Evolutionary conservation across 2,797 vertebrate genomes (phyloP).

Genomic region (Mallotus villosus): DNA sequence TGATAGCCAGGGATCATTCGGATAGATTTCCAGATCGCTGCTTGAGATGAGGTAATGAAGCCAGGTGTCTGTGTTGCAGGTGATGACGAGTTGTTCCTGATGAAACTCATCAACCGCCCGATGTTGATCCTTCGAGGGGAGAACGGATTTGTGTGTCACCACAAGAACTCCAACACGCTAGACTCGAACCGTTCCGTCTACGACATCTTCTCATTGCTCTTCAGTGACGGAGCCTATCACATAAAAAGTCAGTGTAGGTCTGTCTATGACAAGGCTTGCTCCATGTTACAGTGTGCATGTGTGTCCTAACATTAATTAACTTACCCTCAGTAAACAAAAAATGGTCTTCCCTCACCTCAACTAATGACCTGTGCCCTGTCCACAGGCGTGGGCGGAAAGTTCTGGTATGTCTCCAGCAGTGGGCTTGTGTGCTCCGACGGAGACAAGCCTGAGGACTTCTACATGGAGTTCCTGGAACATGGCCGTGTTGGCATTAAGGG

Average conservation of each 20-base stretch:
- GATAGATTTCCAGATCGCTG: background rate
- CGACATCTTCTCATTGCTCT: constrained; percentile 91
- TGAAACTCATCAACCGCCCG: constrained; percentile 96
- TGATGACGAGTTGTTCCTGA: constrained; percentile 86
- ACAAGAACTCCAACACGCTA: constrained; percentile 89
- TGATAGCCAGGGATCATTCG: background rate
- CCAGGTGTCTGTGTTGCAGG: constrained; percentile 64
- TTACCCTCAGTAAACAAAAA: background rate
- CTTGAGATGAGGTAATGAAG: background rate
- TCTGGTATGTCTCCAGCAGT: constrained; percentile 89
- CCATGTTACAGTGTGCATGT: background rate
- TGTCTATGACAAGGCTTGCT: background rate
- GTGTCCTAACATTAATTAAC: background rate
- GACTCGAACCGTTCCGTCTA: constrained; percentile 90
- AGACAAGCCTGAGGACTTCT: constrained; percentile 90
- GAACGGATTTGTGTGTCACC: constrained; percentile 92
- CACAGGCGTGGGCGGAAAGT: constrained; percentile 84
- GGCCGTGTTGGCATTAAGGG: constrained; percentile 88
- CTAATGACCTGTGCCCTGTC: background rate
- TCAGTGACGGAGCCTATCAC: constrained; percentile 91
- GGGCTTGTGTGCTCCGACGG: constrained; percentile 88
- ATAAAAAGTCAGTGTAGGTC: constrained; percentile 82
- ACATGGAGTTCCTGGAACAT: constrained; percentile 88
- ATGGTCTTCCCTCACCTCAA: background rate
- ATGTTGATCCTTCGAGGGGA: constrained; percentile 90